Evolutionary conservation across 2,113 vertebrate genomes (phyloP).

Genomic region (Smithornis capensis): DNA sequence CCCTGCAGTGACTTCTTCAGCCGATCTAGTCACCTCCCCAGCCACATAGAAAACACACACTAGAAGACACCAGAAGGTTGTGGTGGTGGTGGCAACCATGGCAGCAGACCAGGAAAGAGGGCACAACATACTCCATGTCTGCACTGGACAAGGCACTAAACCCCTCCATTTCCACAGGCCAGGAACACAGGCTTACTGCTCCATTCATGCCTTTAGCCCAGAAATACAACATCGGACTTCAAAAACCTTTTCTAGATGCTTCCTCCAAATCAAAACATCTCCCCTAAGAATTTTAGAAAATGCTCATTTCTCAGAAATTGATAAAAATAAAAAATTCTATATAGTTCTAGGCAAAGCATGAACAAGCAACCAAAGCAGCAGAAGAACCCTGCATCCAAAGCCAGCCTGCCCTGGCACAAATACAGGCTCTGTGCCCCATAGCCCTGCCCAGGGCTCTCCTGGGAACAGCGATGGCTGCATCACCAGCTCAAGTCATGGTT

Average conservation of each 20-base stretch:
- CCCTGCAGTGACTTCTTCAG: not conserved
- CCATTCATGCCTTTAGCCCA: not conserved
- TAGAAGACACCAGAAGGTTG: not conserved
- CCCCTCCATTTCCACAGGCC: accelerated
- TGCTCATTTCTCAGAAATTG: not conserved
- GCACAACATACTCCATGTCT: not conserved
- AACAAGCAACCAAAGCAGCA: not conserved
- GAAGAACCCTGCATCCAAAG: not conserved
- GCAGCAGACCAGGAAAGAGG: not conserved
- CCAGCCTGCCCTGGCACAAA: not conserved
- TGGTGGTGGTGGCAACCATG: not conserved
- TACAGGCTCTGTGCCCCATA: not conserved
- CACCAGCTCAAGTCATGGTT: not conserved
- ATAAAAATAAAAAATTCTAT: not conserved
- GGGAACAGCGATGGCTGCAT: accelerated
- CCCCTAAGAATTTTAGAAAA: not conserved
- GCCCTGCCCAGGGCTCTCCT: not conserved
- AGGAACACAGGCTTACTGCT: not conserved
- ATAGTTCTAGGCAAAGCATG: not conserved
- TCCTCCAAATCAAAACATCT: not conserved
- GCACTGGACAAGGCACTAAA: not conserved
- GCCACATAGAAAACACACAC: accelerated
- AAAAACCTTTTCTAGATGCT: not conserved
- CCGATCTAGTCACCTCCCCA: not conserved
- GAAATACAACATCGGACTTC: not conserved